These are phyloP conservation scores for Ornithoptera priamus DNA, from an alignment of 2,888 invertebrate species.

Conservation along the genomic window DNA sequence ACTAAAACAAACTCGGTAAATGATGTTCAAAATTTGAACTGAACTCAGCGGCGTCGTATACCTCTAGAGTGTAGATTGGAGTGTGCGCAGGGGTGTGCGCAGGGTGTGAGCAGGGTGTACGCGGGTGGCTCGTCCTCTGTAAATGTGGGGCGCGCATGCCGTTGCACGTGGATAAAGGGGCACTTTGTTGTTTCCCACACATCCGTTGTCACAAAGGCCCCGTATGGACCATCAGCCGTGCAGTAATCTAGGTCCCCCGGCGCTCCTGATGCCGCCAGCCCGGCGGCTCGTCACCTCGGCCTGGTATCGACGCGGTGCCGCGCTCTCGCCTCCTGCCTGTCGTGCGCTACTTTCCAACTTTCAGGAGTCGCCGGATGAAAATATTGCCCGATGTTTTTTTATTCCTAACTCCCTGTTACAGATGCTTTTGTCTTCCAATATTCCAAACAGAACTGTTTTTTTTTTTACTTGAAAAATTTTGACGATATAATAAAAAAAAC, in stretches of 20 bases:
- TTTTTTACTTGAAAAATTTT: too few relatives aligned
- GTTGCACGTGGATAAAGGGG: slow-evolving; percentile 8
- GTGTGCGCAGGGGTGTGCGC: too few relatives aligned
- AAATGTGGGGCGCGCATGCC: background rate
- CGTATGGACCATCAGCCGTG: slow-evolving; percentile 18
- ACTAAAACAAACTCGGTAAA: too few relatives aligned
- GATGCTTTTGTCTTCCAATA: background rate
- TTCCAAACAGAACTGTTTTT: too few relatives aligned
- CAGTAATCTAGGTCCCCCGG: slow-evolving; percentile 20
- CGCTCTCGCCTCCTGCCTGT: slow-evolving; percentile 1
- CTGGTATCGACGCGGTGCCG: slow-evolving; percentile 14
- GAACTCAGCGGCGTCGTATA: too few relatives aligned
- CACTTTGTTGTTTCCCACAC: slow-evolving; percentile 25
- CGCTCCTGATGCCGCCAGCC: background rate
- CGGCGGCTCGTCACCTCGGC: slow-evolving; percentile 17
- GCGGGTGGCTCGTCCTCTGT: background rate
- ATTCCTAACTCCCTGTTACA: background rate
- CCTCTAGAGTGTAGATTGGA: too few relatives aligned
- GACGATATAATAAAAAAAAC: too few relatives aligned
- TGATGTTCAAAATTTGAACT: too few relatives aligned
- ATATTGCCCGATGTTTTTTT: background rate
- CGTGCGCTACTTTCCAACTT: slow-evolving; percentile 15
- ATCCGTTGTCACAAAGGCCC: slow-evolving; percentile 22
- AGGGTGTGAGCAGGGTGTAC: too few relatives aligned
- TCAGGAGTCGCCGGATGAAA: background rate